Evolutionary conservation across 2,888 invertebrate genomes (phyloP), one percentile per base, ranked within the genome.

Genomic region (Alitta virens): DNA sequence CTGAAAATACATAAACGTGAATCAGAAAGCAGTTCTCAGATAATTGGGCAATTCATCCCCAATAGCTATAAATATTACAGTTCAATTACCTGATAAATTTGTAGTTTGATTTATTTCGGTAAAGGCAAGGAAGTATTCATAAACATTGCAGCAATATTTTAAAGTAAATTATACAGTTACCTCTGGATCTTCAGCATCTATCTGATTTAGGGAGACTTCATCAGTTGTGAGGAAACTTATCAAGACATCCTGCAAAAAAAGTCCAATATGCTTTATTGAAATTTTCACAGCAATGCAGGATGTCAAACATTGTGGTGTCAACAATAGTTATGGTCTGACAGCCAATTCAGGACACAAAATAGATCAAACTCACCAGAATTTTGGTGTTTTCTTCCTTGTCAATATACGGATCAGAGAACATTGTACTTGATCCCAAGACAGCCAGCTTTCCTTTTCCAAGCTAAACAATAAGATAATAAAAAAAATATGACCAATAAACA

Each of bases 111-210:
- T n/a, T n/a, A n/a, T n/a, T n/a, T n/a, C n/a, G n/a, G n/a, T n/a
- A n/a, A n/a, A n/a, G n/a, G n/a, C n/a, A n/a, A n/a, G n/a, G n/a
- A n/a, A n/a, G n/a, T n/a, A n/a, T n/a, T n/a, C n/a, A n/a, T n/a
- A n/a, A n/a, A n/a, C n/a, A n/a, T n/a, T n/a, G n/a, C n/a, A n/a
- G n/a, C n/a, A n/a, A n/a, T n/a, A n/a, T n/a, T n/a, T n/a, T n/a
- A 33, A 33, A 33, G 33, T 12, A 5, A 33, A 7, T 33, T 12
- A 33, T 7, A 52, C 16, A 38, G 84, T 84, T 80, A 95, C 92
- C 85, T 99, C 98, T 33, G 94, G 91, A 78, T 98, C 94, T 72
- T 96, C 94, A 42, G 92, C 90, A 81, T 96, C 95, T 26, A 93
- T 88, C 25, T 88, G 87, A 72, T 91, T 90, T 65, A 93, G 85